Evolutionary conservation across 2,888 invertebrate genomes (phyloP), one percentile per base, ranked within the genome.

Genomic region (Scrobipalpa atriplicella): DNA sequence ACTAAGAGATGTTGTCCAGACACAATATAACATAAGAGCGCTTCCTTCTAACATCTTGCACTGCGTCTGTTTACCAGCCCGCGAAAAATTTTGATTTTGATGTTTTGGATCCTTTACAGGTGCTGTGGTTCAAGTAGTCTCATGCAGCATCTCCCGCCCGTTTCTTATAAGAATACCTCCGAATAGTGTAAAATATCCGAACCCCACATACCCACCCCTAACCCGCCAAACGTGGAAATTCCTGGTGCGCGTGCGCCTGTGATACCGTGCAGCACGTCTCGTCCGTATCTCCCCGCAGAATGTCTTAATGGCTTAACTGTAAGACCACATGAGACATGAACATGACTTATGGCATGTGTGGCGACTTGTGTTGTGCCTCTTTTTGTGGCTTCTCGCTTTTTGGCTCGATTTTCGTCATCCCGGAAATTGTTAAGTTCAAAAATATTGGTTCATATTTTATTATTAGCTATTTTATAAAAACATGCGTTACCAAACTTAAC

Each of bases 211-310:
- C 58, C 16, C 58, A n/a, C 13, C 58, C 38, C 58, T 36, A 36
- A n/a, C 56, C 56, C 7, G n/a, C 16, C 80, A 82, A 82, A 84
- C 79, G 83, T 87, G 86, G 82, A 84, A 83, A 80, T 81, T 36
- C 83, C 87, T 86, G 6, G 47, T 85, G 85, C 77, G 79, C 79
- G 77, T 72, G 78, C 74, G 75, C 77, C 78, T 87, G 88, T 90
- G 90, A 90, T 89, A 82, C 81, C 77, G 86, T 85, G 85, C 80
- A 88, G 87, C 90, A 90, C 89, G 90, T 90, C 85, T 82, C 81
- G 70, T 71, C 54, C 71, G 68, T 88, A 87, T 89, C 89, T 81
- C 72, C 66, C 66, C 74, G 78, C 80, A 74, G 80, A 80, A 81
- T 75, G 81, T 82, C 83, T 85, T 90, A 90, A 90, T 90, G 86